phyloP scores from a whole-genome alignment of 2,888 invertebrate species.

The Brassicogethes aeneus region DNA sequence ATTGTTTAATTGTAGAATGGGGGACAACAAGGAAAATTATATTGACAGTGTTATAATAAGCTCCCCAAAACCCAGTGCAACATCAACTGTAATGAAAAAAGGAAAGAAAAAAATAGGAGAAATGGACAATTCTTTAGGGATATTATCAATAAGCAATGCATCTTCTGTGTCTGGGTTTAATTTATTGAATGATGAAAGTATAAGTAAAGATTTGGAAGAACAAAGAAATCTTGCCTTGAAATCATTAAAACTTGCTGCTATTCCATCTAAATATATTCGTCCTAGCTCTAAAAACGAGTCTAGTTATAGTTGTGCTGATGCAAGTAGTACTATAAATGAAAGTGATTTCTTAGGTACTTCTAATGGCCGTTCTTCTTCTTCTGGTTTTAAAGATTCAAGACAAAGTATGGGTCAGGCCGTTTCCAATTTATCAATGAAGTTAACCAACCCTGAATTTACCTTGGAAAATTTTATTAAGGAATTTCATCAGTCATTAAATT shows the following conservation, averaged over 20 bases:
- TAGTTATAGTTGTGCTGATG: too few species aligned
- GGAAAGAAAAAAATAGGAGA: slow-evolving; percentile 6
- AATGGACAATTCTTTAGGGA: slow-evolving; percentile 15
- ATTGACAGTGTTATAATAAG: slow-evolving; percentile 4
- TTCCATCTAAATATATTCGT: slow-evolving; percentile 28
- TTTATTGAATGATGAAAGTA: slow-evolving; percentile 4
- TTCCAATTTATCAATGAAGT: slow-evolving; percentile 21
- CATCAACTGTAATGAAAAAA: slow-evolving; percentile 31
- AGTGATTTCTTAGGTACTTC: slow-evolving; percentile 26
- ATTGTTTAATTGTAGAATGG: not conserved
- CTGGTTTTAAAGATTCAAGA: not conserved
- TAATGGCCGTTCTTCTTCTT: slow-evolving; percentile 17
- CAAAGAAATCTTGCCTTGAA: slow-evolving; percentile 23
- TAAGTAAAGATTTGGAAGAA: slow-evolving; percentile 15
- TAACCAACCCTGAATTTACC: slow-evolving; percentile 23
- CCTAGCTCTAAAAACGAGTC: slow-evolving; percentile 12
- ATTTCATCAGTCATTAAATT: slow-evolving; percentile 19
- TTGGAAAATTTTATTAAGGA: slow-evolving; percentile 24
- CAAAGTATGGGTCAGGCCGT: slow-evolving; percentile 9
- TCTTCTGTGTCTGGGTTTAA: slow-evolving; percentile 4
- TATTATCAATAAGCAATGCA: slow-evolving; percentile 12
- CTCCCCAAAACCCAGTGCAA: slow-evolving; percentile 39
- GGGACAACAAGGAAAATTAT: not conserved
- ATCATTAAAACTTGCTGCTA: slow-evolving; percentile 20
- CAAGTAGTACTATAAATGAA: slow-evolving; percentile 32